Base-by-base conservation (phyloP, 2,113 vertebrate genomes). In the Puffinus mauretanicus region DNA sequence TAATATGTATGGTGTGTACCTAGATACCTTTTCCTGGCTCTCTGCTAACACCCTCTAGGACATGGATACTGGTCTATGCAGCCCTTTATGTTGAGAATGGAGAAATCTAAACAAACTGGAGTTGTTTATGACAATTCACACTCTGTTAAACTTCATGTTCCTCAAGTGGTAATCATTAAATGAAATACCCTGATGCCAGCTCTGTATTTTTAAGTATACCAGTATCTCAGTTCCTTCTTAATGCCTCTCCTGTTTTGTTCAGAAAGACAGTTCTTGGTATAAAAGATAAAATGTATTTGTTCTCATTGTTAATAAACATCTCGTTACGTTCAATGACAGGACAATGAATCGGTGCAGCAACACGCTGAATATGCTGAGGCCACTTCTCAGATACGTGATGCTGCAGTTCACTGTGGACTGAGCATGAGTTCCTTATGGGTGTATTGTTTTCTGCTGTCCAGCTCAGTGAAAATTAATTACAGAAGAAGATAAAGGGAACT, bases 331-430 rank as follows among this genome's bases (percentile, higher is more conserved):
- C 78, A 47, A 2, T 91, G 86, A 76, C 84, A 94, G 57, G 81
- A 51, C 65, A 67, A 90, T 96, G 91, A 85, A 93, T 96, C 70
- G 84, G 32, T 66, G 88, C 69, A 92, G 88, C 77, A 78, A 62
- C n/a, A 46, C 3, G 2, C 61, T 40, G 66, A 76, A 65, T 71
- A 26, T 46, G 83, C 77, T 19, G 32, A 57, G 79, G 60, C 82
- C 18, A 7, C 30, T 60, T 61, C 55, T 69, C 24, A 64, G 83
- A 15, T 54, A 36, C 0, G 4, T 26, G 81, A 38, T 82, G 55
- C 82, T 92, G 90, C 55, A 64, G 57, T 57, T 83, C 40, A 34
- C 65, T 72, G 66, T 64, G 64, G 83, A 58, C 44, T 1, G 3
- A 75, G 57, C 34, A 69, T 0, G 1, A 49, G 51, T 54, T 81